Evolutionary conservation across 2,113 vertebrate genomes (phyloP), one percentile per base, ranked within the genome.

Genomic region (Alethe castanea): DNA sequence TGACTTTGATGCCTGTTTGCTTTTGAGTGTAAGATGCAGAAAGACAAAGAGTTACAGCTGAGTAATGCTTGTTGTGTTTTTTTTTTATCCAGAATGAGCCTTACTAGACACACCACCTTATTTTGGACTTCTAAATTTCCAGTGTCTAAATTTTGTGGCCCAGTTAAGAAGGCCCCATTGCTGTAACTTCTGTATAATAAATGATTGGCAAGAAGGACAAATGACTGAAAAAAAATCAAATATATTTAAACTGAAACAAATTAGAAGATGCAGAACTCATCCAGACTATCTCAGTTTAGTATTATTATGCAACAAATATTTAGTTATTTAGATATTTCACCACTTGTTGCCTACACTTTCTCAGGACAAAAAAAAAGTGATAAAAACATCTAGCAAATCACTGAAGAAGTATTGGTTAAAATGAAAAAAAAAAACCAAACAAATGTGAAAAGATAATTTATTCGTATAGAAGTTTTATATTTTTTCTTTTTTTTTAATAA

Each of bases 391-490:
- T 61, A 22, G 5, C 5, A 26, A 60, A 54, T 50, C 29, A 45
- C 29, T 35, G 16, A 47, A 56, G 14, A 61, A 20, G 5, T 25
- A 44, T 22, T 57, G 14, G 3, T 11, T 44, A 60, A 26, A 56
- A 42, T 3, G 0, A 18, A 54, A 45, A 71, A 36, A 50, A 33
- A n/a, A 29, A 31, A 38, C 23, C 3, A 5, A 7, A 2, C 1
- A 14, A 8, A 2, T 1, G 8, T 10, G 17, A 19, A 82, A 48
- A 85, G 40, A 20, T 3, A 56, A 14, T 23, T 60, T 1, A 28
- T 29, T 54, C 9, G 0, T 15, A 18, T 15, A 28, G 4, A 38
- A 38, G 4, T 12, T 35, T 73, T 53, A 16, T 45, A 45, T 45
- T 45, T 45, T 47, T 47, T 47, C 2, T 28, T 35, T 1, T 6